phyloP scores from a whole-genome alignment of 2,113 vertebrate species.

The Clupea harengus region DNA sequence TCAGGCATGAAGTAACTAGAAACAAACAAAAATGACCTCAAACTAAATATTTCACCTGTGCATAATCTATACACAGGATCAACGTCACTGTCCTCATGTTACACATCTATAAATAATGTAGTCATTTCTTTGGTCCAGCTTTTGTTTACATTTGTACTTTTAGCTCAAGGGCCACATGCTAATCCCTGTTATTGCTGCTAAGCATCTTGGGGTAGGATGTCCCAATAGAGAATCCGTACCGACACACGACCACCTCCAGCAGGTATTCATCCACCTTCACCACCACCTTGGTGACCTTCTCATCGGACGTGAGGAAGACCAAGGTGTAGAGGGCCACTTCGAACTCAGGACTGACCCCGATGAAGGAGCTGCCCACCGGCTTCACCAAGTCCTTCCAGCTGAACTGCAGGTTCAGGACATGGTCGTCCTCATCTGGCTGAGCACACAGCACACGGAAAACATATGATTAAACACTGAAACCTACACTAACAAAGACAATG shows the following conservation, averaged over 20 bases:
- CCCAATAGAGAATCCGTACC: conserved; percentile 74
- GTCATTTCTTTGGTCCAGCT: not conserved
- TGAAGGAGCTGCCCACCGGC: conserved; percentile 75
- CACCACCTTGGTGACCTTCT: conserved; percentile 64
- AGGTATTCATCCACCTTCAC: conserved; percentile 79
- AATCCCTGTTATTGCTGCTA: conserved; percentile 69
- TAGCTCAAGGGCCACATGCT: not conserved
- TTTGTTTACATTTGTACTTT: not conserved
- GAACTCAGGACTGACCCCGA: conserved; percentile 82
- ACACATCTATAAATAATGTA: too few species aligned
- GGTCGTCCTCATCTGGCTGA: conserved; percentile 81
- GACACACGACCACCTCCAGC: conserved; percentile 76
- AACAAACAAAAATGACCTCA: not conserved
- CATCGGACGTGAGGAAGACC: conserved; percentile 76
- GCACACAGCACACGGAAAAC: not conserved
- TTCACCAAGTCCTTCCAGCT: conserved; percentile 83
- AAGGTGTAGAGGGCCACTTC: conserved; percentile 82
- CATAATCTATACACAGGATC: not conserved
- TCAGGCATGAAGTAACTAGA: not conserved
- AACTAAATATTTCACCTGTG: not conserved
- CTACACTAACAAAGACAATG: too few species aligned
- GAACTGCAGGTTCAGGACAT: conserved; percentile 84
- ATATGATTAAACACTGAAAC: too few species aligned
- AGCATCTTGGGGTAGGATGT: conserved; percentile 80
- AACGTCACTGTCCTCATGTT: not conserved